Conservation (phyloP, 2,113 vertebrate genomes). For the Paradoxurus hermaphroditus region DNA sequence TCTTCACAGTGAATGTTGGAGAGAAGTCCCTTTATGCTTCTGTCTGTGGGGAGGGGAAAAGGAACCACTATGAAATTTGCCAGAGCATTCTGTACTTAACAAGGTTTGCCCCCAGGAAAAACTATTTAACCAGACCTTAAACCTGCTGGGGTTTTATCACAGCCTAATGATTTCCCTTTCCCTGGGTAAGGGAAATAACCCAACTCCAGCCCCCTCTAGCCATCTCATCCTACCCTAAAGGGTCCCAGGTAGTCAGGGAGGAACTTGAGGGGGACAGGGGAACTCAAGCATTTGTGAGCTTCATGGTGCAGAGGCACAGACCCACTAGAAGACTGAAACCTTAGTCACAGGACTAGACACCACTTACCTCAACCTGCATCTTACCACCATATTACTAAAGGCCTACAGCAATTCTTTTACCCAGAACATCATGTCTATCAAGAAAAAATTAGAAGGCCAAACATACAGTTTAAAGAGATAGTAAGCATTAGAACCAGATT, state of each 20-base stretch:
- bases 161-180: no score
- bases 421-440: not conserved
- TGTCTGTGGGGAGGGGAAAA: not conserved
- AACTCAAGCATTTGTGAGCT: not conserved
- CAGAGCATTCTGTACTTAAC: not conserved
- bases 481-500: not conserved
- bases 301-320: not conserved
- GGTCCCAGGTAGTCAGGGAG: not conserved
- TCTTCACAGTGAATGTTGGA: not conserved
- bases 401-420: not conserved
- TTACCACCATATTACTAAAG: not conserved
- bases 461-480: not conserved
- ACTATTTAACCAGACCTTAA: not conserved
- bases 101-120: not conserved
- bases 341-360: not conserved
- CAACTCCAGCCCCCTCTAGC: not conserved
- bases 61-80: not conserved
- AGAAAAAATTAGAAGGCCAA: not conserved
- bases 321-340: not conserved
- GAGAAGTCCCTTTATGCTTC: not conserved
- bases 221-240: not conserved
- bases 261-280: fast-evolving
- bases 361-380: not conserved
- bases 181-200: not conserved
- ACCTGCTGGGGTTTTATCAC: not conserved